Base-by-base conservation (phyloP, 2,888 invertebrate genomes). In the Leucoma salicis region DNA sequence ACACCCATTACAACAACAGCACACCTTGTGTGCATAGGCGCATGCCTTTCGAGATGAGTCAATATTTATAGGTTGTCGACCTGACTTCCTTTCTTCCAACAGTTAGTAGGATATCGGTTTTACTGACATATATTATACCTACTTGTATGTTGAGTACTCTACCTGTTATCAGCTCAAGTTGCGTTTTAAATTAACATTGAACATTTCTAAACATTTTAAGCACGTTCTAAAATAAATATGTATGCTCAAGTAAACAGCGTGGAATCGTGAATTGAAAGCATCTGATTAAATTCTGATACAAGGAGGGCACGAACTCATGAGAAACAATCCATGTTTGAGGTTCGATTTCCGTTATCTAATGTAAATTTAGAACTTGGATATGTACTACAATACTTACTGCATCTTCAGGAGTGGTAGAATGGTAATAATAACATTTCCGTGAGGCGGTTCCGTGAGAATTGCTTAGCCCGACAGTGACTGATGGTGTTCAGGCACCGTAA, bases 11-110 rank as follows among this genome's bases (percentile, higher is more conserved):
- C 63, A 66, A 63, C 63, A 66, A 61, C 54, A 54, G 63, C 65
- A 63, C 44, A 63, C 50, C 52, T 47, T 75, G 71, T 82, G 66
- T 79, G 53, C 64, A 73, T 68, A 81, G 70, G 71, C 71, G 69
- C 76, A 70, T 81, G 69, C 78, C 77, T 68, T 60, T 51, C 58
- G 66, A 74, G 78, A 78, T 77, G 75, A 78, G 80, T 84, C 78
- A 86, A 86, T 84, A 85, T 85, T 84, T 71, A 74, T 68, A 73
- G 84, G 82, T 82, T 70, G 66, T 70, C 70, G 84, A 83, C 78
- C 82, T 57, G 57, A 66, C 67, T 74, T 73, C 71, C 70, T 71
- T 70, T 63, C 61, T 55, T 57, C 47, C 43, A 58, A 56, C 49
- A 50, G 56, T 60, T 63, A 39, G 35, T 60, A 67, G 70, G 70